phyloP scores from a whole-genome alignment of 2,113 vertebrate species.

The Callopanchax toddi region DNA sequence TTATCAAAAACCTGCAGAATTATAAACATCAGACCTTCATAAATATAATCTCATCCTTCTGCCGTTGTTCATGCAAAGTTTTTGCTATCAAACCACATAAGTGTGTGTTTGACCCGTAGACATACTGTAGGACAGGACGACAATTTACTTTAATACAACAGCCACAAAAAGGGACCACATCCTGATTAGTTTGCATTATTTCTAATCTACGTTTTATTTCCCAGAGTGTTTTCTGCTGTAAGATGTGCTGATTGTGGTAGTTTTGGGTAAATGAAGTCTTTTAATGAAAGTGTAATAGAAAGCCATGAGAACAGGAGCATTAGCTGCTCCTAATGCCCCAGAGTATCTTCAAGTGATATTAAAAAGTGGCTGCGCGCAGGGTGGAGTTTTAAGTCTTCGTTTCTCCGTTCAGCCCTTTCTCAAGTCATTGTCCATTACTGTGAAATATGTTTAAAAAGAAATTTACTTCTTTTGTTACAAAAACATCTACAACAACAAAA shows the following conservation, averaged over 20 bases:
- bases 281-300: slow-evolving; percentile 14
- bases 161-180: not conserved
- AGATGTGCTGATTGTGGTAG: slow-evolving; percentile 10
- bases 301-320: slow-evolving; percentile 6
- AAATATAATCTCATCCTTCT: too few species aligned
- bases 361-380: not conserved
- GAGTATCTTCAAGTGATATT: slow-evolving; percentile 13
- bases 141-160: not conserved
- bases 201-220: not conserved
- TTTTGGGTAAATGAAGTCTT: slow-evolving; percentile 17
- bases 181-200: slow-evolving; percentile 2
- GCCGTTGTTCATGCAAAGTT: too few species aligned
- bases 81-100: not conserved
- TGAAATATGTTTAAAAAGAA: not conserved
- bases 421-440: not conserved
- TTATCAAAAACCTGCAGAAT: too few species aligned
- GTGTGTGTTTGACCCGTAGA: not conserved
- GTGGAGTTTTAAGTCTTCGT: not conserved
- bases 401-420: not conserved
- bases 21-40: too few species aligned
- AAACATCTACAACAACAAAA: too few species aligned
- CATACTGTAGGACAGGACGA: not conserved
- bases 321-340: slow-evolving; percentile 10
- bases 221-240: slow-evolving; percentile 10
- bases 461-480: too few species aligned